Evolutionary conservation across 2,888 invertebrate species (phyloP), one percentile per base, ranked within the genome.

Genomic region (Pseudoips prasinana): DNA sequence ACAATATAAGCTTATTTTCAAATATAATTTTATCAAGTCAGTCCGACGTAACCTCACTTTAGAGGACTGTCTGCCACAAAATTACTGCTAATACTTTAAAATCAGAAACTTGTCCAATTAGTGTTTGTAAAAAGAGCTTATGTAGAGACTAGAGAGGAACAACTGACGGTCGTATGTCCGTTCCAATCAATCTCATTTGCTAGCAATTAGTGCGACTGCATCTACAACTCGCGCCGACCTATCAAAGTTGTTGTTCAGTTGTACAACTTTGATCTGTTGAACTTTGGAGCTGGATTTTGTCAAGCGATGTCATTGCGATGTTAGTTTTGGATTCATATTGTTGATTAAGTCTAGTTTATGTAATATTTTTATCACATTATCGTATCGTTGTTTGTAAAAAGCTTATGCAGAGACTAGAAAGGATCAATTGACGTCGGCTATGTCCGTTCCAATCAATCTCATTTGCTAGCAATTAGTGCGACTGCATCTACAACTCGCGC

Each of bases 171-270:
- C 37, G 39, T 30, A 25, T 72, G 76, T 73, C 73, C 64, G 53
- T 77, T 73, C 69, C 73, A 77, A 81, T 83, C 79, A 77, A 76
- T 79, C 76, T 74, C 69, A 73, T 81, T 81, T 73, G 77, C 64
- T 55, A 64, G 53, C 73, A 78, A 76, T 82, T 80, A 79, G 71
- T 44, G 54, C 35, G 46, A 54, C 66, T 42, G 35, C 43, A 41
- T 48, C 49, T 61, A 58, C 52, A 45, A 25, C 29, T 39, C 40
- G 43, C 10, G 35, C 36, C 26, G 30, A 45, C 58, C 47, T 53
- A 58, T 68, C 64, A 67, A 74, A 78, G 73, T 77, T 75, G 41
- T 46, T n/a, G 35, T 36, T 29, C 22, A 25, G 22, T 1, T 18
- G n/a, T n/a, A n/a, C n/a, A n/a, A 46, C 65, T 22, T 66, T 43